Conservation (phyloP, 2,797 vertebrate species). For the Anolis apletophallus region DNA sequence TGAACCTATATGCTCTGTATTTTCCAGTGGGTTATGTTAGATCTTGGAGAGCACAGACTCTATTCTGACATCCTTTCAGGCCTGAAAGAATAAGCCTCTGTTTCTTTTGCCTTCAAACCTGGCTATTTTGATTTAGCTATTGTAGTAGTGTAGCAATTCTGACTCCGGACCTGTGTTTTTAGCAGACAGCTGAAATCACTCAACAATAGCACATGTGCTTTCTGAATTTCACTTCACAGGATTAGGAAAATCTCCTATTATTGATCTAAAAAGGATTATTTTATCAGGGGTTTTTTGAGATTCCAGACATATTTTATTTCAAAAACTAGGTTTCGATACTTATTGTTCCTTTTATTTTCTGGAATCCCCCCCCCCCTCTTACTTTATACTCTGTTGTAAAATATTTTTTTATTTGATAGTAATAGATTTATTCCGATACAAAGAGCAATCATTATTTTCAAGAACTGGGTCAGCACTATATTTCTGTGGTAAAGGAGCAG, state of each 20-base stretch:
- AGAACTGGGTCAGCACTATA: slow-evolving; percentile 4
- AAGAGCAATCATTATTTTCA: slow-evolving; percentile 15
- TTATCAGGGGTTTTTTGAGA: background rate
- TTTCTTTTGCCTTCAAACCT: too few species aligned
- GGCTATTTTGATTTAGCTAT: too few species aligned
- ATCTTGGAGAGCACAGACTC: too few species aligned
- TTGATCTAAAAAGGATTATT: background rate
- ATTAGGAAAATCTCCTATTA: background rate
- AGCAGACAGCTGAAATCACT: too few species aligned
- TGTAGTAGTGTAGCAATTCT: too few species aligned
- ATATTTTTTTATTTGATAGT: background rate
- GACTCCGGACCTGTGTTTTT: too few species aligned
- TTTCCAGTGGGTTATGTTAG: too few species aligned
- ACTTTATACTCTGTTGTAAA: background rate
- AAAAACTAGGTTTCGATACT: background rate
- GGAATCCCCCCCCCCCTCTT: background rate
- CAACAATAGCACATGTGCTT: background rate
- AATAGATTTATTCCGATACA: slow-evolving; percentile 12
- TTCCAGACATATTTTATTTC: background rate
- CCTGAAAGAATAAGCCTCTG: too few species aligned
- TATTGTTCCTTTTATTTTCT: background rate
- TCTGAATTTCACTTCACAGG: background rate
- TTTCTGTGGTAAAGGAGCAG: background rate
- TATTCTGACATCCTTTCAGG: too few species aligned
- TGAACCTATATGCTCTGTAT: too few species aligned